Percentiles rank a stretch among this genome's conserved stretches.
phyloP scores from a whole-genome alignment of 2,797 vertebrate species.

The Rachycentron canadum region DNA sequence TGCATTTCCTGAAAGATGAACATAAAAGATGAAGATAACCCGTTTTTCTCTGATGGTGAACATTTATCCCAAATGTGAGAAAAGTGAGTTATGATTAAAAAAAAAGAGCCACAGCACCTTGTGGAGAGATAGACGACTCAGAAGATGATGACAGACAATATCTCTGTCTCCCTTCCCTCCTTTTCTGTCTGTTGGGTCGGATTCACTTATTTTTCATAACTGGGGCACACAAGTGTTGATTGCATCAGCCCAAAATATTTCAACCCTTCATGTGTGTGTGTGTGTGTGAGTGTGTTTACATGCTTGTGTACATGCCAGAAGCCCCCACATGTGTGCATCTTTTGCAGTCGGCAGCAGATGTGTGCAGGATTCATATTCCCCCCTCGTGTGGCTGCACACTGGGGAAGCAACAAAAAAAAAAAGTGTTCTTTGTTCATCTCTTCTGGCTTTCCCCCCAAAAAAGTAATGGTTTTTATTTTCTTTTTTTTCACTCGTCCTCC shows the following conservation, averaged over 20 bases:
- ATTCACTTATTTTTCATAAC: conserved; percentile 42
- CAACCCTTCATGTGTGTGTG: conserved; percentile 12
- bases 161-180: background rate
- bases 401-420: conserved; percentile 3
- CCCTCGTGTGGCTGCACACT: background rate
- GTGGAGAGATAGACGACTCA: background rate
- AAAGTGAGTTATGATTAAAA: background rate
- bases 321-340: conserved; percentile 33
- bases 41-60: background rate
- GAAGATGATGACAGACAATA: conserved; percentile 3
- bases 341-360: conserved; percentile 57
- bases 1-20: background rate
- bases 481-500: background rate
- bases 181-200: conserved; percentile 22
- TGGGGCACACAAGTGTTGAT: conserved; percentile 36
- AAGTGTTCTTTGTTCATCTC: conserved; percentile 49
- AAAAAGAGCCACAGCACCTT: background rate
- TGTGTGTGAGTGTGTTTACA: background rate
- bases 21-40: too few species aligned
- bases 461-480: conserved; percentile 42
- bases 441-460: conserved; percentile 49
- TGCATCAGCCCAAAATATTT: conserved; percentile 41
- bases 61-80: background rate
- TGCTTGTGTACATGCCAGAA: conserved; percentile 24
- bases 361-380: conserved; percentile 42